Evolutionary conservation across 35 echinoderm and acorn worm species (phyloP).

Genomic region (Anneissia japonica): DNA sequence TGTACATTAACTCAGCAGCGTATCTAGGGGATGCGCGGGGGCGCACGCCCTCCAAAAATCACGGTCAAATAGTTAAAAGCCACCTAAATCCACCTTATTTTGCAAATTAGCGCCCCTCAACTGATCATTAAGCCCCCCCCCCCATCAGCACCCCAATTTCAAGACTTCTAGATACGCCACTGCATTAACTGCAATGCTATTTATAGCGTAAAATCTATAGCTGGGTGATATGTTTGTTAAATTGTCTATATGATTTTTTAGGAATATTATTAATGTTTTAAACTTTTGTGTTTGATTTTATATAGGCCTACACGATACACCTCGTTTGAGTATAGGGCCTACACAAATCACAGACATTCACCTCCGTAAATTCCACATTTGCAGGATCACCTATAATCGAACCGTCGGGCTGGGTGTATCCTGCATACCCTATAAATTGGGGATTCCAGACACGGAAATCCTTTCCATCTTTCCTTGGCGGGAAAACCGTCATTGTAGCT

Average conservation of each 20-base stretch:
- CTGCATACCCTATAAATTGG: constrained; percentile 61
- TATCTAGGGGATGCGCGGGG: no score
- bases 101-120: no score
- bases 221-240: no score
- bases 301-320: background rate
- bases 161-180: no score
- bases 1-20: no score
- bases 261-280: background rate
- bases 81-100: no score
- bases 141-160: no score
- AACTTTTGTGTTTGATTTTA: background rate
- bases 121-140: no score
- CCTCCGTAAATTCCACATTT: constrained; percentile 74
- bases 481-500: constrained; percentile 38
- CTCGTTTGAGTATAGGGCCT: background rate
- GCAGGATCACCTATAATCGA: constrained; percentile 60
- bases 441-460: constrained; percentile 75
- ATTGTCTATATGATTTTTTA: background rate
- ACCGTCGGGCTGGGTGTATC: constrained; percentile 62
- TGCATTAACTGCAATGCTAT: background rate
- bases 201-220: background rate
- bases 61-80: no score
- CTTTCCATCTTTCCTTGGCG: background rate
- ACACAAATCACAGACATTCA: background rate
- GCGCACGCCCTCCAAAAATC: no score